These are phyloP conservation scores for Cavia aperea DNA, from an alignment of 2,113 vertebrate species.

Conservation along the genomic window DNA sequence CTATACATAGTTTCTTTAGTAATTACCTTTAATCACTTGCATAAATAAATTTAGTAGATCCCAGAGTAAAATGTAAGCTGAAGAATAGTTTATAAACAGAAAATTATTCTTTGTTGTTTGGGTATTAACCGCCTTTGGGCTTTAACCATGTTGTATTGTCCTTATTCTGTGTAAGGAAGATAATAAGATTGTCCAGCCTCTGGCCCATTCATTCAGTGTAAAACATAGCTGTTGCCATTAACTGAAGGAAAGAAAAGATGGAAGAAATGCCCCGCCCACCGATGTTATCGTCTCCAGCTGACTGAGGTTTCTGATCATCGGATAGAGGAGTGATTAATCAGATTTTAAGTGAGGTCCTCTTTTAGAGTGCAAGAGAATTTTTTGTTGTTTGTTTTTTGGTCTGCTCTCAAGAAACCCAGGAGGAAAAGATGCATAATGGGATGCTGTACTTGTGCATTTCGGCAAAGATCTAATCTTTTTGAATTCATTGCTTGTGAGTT, in stretches of 20 bases:
- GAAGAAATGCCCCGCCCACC: neutral
- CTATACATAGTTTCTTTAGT: conserved; percentile 26
- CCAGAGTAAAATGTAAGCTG: neutral
- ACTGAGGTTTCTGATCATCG: conserved; percentile 35
- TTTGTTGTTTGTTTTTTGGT: conserved; percentile 55
- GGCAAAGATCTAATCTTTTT: conserved; percentile 72
- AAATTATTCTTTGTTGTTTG: neutral
- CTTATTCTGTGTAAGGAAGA: neutral
- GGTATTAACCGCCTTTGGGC: neutral
- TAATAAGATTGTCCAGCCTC: neutral
- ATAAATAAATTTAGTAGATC: conserved; percentile 20
- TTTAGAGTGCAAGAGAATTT: conserved; percentile 33
- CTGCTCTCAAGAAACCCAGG: conserved; percentile 54
- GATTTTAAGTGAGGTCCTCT: conserved; percentile 48
- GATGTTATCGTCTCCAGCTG: conserved; percentile 28
- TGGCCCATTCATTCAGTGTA: neutral
- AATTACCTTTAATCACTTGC: neutral
- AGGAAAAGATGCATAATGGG: conserved; percentile 63
- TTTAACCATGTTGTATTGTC: neutral
- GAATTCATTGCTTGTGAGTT: conserved; percentile 77
- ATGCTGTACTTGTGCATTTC: conserved; percentile 64
- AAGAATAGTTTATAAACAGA: conserved; percentile 5
- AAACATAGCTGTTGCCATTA: neutral
- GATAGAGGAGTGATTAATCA: conserved; percentile 44
- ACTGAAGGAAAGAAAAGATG: neutral